Conservation (phyloP, 2,797 vertebrate genomes). For the Malacoraja senta region DNA sequence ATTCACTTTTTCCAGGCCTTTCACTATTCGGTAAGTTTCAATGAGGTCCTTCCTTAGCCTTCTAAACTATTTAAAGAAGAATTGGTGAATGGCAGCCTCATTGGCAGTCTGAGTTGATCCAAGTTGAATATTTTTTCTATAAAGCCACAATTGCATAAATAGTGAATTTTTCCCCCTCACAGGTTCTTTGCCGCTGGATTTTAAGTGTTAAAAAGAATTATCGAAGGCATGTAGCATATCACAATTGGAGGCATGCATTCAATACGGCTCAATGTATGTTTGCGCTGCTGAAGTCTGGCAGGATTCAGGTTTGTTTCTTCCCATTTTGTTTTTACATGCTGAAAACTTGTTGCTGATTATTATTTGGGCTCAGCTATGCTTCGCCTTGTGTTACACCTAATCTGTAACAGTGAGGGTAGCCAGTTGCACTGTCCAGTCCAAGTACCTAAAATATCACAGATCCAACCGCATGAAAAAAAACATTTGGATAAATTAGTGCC, state of each 20-base stretch:
- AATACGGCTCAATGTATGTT: constrained; percentile 97
- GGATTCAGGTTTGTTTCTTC: constrained; percentile 71
- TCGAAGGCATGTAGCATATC: constrained; percentile 86
- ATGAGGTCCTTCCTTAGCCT: too few species aligned
- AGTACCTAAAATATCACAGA: neutral
- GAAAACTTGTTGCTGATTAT: neutral
- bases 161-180: constrained; percentile 39
- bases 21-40: too few species aligned
- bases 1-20: too few species aligned
- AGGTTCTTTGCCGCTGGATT: constrained; percentile 91
- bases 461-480: neutral
- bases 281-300: constrained; percentile 81
- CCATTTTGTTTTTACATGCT: neutral
- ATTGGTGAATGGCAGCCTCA: neutral
- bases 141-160: neutral
- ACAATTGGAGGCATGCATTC: constrained; percentile 96
- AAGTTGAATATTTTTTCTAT: constrained; percentile 8
- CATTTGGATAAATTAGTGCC: neutral
- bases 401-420: neutral
- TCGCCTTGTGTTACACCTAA: neutral
- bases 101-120: neutral
- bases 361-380: neutral
- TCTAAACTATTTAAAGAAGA: too few species aligned
- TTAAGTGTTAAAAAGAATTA: constrained; percentile 97
- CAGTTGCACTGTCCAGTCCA: neutral